A percentile compares a stretch with the other conserved stretches of the same genome.
phyloP scores from a whole-genome alignment of 1,140 invertebrate species.

The Sipha flava region DNA sequence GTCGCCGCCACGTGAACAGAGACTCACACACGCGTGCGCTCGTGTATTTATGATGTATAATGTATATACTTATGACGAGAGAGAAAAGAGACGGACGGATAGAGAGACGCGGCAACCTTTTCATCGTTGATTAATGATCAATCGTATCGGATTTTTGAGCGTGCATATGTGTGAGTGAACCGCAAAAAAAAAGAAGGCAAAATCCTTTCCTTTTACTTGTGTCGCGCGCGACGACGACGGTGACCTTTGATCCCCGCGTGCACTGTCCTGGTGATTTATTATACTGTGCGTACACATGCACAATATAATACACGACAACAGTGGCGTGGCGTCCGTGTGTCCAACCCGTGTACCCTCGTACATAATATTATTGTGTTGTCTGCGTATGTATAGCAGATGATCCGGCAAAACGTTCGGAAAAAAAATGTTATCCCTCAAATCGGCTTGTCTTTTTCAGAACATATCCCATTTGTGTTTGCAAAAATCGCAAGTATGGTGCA shows the following conservation, averaged over 20 bases:
- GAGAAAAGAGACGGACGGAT: background rate
- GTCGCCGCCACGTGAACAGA: background rate
- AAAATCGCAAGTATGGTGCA: no score
- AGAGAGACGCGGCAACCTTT: background rate
- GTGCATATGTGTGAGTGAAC: background rate
- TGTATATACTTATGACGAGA: background rate
- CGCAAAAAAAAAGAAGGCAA: conserved; percentile 3
- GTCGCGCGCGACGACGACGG: background rate
- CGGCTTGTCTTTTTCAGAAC: background rate
- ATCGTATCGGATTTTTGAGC: conserved; percentile 6
- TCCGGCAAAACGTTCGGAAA: background rate
- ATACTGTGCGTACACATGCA: background rate
- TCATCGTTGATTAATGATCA: conserved; percentile 28
- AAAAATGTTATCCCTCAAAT: background rate
- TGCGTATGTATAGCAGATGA: background rate
- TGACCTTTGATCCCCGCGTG: conserved; percentile 18
- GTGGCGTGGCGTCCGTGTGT: background rate
- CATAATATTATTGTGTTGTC: background rate
- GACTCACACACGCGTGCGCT: background rate
- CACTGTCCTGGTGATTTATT: conserved; percentile 20
- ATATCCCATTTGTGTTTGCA: no score
- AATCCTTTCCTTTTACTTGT: conserved; percentile 17
- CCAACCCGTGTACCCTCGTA: no score
- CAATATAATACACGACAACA: background rate
- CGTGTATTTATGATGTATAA: background rate